Conservation (phyloP, 2,113 vertebrate genomes). For the Burhinus oedicnemus region DNA sequence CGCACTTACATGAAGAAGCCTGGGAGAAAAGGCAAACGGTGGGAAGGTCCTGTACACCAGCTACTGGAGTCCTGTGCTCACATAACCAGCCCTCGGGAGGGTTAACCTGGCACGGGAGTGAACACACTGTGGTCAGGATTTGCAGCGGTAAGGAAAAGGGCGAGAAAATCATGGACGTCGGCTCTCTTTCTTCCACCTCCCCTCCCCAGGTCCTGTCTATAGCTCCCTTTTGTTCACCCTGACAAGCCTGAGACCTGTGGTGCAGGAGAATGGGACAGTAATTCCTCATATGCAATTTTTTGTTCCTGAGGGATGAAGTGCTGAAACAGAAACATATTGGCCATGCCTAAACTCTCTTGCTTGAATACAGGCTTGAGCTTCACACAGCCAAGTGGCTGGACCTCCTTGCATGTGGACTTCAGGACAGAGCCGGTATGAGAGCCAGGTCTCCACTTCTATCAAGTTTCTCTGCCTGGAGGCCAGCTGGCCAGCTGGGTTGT, state of each 20-base stretch:
- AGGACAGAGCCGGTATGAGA: background rate
- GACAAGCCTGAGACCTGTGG: background rate
- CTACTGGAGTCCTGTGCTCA: background rate
- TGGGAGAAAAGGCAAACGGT: background rate
- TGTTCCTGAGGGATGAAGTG: background rate
- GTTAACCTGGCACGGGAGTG: background rate
- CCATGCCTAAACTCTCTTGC: background rate
- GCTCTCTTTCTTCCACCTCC: background rate
- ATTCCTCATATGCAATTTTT: background rate
- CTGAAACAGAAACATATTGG: background rate
- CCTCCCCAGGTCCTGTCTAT: background rate
- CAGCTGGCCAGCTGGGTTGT: background rate
- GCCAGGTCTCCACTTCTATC: background rate
- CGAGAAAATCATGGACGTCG: accelerated
- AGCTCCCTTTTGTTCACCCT: background rate
- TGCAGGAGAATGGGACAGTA: background rate
- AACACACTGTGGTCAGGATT: background rate
- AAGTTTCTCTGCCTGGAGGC: background rate
- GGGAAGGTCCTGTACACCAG: background rate
- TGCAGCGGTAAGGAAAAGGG: background rate
- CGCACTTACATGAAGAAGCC: background rate
- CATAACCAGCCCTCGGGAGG: background rate
- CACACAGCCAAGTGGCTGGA: background rate
- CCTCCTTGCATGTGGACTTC: background rate
- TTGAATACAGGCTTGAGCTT: background rate